Evolutionary conservation across 2,888 invertebrate species (phyloP).

Genomic region (Pediacus dermestoides): DNA sequence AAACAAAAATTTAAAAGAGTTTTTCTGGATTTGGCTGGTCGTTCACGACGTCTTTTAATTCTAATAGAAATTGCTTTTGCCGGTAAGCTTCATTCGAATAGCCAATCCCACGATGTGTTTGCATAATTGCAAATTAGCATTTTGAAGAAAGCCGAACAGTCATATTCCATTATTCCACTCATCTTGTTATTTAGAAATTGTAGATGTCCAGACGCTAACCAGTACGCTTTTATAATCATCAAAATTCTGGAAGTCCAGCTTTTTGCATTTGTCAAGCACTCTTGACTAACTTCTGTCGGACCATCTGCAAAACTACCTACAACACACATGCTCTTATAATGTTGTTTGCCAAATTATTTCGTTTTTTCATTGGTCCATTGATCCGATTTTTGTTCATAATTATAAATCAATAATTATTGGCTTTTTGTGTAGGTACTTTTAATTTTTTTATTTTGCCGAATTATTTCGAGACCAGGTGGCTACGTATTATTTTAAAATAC

Average conservation of each 20-base stretch:
- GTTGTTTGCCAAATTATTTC: neutral
- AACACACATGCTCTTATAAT: conserved; percentile 3
- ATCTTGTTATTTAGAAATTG: conserved; percentile 6
- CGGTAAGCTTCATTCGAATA: conserved; percentile 8
- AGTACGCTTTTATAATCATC: conserved; percentile 7
- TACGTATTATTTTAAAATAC: too few relatives aligned
- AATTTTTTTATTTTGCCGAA: conserved; percentile 7
- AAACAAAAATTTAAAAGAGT: too few relatives aligned
- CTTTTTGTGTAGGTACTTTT: conserved; percentile 10
- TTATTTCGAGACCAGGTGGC: conserved; percentile 13
- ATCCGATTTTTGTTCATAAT: conserved; percentile 13
- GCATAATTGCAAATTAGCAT: conserved; percentile 11
- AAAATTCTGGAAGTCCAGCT: conserved; percentile 10
- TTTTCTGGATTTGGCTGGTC: conserved; percentile 8
- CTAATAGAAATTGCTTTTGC: conserved; percentile 11
- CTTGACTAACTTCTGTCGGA: neutral
- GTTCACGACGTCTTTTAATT: conserved; percentile 9
- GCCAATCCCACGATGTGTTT: conserved; percentile 10
- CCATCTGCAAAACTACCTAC: conserved; percentile 7
- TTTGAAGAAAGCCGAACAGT: conserved; percentile 10
- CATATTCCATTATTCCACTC: conserved; percentile 12
- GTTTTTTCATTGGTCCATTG: conserved; percentile 10
- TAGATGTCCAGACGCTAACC: conserved; percentile 9
- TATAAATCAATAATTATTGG: conserved; percentile 10
- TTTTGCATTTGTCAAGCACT: conserved; percentile 4